Base-by-base conservation (phyloP, 2,113 vertebrate genomes). In the Nicator chloris region DNA sequence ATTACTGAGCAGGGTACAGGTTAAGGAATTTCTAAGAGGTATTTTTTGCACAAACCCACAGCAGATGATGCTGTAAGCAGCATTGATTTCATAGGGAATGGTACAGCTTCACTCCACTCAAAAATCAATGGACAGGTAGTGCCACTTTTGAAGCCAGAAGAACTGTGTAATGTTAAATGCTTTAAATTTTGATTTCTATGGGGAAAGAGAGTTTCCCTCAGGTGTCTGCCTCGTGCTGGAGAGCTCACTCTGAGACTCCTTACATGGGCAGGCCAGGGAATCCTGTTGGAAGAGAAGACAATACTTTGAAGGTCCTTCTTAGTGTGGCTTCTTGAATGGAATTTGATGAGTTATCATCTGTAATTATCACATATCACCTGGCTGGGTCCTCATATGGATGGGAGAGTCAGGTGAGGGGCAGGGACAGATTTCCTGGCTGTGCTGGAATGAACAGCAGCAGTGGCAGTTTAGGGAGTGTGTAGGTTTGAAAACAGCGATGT, bases 381-480 rank as follows among this genome's bases (percentile, higher is more conserved):
- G 37, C 19, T 56, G 35, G 5, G 3, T 73, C 16, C 26, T 33
- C 28, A 4, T 13, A 16, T 3, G 16, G 24, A 14, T 19, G 13
- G 15, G 6, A 66, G 6, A 28, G 37, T 8, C 21, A 61, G 13
- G 12, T 42, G 13, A 56, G 33, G 23, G 12, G 2, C 73, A 49
- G 59, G 33, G 37, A 28, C 11, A 68, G 18, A 12, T 73, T 53
- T 86, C 13, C 42, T 75, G 37, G 26, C 53, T 50, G 42, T 42
- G 33, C 35, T 76, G 75, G 18, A 51, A 12, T 10, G n/a, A 69
- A 14, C 27, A 77, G 50, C 40, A 80, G 37, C 45, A 39, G 53
- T 4, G 26, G 13, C n/a, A 56, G 7, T 57, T 19, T 35, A 19
- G 37, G 73, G 69, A 70, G 22, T 5, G n/a, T 0, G 1, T 4